These are phyloP conservation scores for Sciurus vulgaris DNA, from an alignment of 2,797 vertebrate species.

Conservation along the genomic window DNA sequence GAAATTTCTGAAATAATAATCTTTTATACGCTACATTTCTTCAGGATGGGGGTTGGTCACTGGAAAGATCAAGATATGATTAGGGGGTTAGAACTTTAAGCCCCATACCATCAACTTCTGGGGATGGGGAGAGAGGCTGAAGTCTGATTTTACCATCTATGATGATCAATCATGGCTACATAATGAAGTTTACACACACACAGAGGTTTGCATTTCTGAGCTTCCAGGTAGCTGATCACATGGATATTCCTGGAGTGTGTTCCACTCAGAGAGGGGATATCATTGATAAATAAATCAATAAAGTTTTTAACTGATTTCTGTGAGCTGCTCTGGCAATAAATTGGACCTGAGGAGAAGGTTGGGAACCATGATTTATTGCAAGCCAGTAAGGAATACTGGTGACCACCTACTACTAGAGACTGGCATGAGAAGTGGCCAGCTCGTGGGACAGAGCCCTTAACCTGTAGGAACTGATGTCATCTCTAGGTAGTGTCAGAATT, in stretches of 20 bases:
- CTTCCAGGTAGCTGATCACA: neutral
- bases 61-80: neutral
- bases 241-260: neutral
- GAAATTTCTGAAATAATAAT: neutral
- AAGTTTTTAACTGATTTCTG: neutral
- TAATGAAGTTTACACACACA: neutral
- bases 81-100: neutral
- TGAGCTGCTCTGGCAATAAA: neutral
- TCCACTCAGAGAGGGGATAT: neutral
- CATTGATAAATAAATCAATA: neutral
- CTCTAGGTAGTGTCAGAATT: neutral
- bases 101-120: neutral
- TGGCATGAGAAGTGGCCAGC: neutral
- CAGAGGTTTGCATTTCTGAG: too few relatives aligned
- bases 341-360: neutral
- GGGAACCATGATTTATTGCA: neutral
- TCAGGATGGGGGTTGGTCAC: neutral
- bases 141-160: neutral
- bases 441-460: neutral
- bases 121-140: neutral
- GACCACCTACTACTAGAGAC: neutral
- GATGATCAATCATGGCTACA: neutral
- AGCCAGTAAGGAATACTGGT: neutral
- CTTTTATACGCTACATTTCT: neutral
- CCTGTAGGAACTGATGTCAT: neutral